Percentiles rank a stretch among this genome's conserved stretches.
phyloP scores from a whole-genome alignment of 23 tunicate genomes.

The Styela clava region DNA sequence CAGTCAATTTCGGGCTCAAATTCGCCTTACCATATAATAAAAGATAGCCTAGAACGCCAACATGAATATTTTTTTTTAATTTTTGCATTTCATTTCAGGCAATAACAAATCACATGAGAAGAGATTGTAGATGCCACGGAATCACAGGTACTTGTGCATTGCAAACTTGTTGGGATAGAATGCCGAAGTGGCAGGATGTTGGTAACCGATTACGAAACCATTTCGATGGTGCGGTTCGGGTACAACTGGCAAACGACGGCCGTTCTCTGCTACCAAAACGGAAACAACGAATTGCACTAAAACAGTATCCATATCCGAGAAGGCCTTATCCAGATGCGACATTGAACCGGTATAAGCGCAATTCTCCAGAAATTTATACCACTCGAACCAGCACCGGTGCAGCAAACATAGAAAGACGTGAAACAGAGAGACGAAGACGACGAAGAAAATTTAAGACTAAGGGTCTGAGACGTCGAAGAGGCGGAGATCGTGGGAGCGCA shows the following conservation, averaged over 20 bases:
- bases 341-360: background rate
- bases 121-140: constrained; percentile 67
- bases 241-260: constrained; percentile 31
- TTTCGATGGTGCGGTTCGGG: constrained; percentile 50
- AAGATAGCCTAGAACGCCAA: too few species aligned
- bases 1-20: too few species aligned
- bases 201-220: constrained; percentile 19
- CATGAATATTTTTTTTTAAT: too few species aligned
- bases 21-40: too few species aligned
- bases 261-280: constrained; percentile 23
- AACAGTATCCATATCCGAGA: background rate
- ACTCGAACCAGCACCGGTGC: background rate
- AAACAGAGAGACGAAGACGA: background rate
- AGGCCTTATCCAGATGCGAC: background rate
- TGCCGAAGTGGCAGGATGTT: constrained; percentile 47
- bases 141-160: constrained; percentile 55
- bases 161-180: constrained; percentile 49
- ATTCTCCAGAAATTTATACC: background rate
- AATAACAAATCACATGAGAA: constrained; percentile 32
- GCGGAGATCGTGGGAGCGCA: background rate
- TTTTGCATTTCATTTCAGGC: too few species aligned
- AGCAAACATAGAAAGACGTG: background rate
- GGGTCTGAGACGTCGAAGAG: background rate
- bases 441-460: background rate
- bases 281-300: constrained; percentile 1